phyloP scores from a whole-genome alignment of 1,140 invertebrate species.

The Sycobia sp. region DNA sequence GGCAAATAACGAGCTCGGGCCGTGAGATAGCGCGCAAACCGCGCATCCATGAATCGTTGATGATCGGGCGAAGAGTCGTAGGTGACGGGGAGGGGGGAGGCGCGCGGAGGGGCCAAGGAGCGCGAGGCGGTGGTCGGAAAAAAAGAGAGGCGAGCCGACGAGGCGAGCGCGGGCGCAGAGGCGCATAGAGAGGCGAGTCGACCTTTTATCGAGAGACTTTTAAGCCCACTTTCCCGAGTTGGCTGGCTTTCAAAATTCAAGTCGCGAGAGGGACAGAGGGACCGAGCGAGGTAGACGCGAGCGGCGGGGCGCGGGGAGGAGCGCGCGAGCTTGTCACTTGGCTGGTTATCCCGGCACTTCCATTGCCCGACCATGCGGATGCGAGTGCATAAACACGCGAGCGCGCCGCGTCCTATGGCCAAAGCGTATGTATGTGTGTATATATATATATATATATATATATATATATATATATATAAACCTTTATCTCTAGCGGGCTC shows the following conservation, averaged over 20 bases:
- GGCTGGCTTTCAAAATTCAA: conserved; percentile 62
- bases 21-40: too few relatives aligned
- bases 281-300: conserved; percentile 16
- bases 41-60: conserved; percentile 1
- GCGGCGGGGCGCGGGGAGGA: conserved; percentile 1
- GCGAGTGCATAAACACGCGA: conserved; percentile 63
- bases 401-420: conserved; percentile 52
- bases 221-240: conserved; percentile 61
- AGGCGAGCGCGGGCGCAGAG: conserved; percentile 38
- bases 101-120: background rate
- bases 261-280: conserved; percentile 40
- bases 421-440: too few relatives aligned
- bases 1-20: too few relatives aligned
- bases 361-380: conserved; percentile 61
- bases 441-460: too few relatives aligned
- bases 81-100: background rate
- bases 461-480: too few relatives aligned
- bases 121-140: too few relatives aligned
- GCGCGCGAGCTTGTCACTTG: conserved; percentile 61
- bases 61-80: conserved; percentile 7
- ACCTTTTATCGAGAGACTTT: conserved; percentile 60
- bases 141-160: conserved; percentile 34
- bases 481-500: conserved; percentile 60
- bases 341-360: conserved; percentile 63
- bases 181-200: conserved; percentile 31